Percentiles rank a stretch among this genome's conserved stretches.
Conservation (phyloP, 53 echinoderm and acorn worm genomes). For the Astropecten irregularis region DNA sequence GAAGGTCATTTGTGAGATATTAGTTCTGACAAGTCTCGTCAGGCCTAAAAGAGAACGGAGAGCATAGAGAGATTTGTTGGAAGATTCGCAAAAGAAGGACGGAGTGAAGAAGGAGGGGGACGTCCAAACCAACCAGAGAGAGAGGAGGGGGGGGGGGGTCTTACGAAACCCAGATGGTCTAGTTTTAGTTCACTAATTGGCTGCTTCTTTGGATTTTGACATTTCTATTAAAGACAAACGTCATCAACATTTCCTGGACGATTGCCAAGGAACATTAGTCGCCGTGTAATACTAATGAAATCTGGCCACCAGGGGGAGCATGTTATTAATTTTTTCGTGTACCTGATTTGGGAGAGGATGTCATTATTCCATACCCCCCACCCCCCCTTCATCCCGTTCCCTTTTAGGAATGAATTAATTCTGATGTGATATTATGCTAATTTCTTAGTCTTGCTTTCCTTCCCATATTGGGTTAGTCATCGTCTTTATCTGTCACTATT, state of each 20-base stretch:
- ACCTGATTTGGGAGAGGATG: background rate
- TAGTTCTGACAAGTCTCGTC: constrained; percentile 20
- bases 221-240: constrained; percentile 20
- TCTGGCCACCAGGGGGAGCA: background rate
- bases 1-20: constrained; percentile 37
- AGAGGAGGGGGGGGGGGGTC: too few species aligned
- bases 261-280: constrained; percentile 31
- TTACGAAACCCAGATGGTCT: constrained; percentile 1
- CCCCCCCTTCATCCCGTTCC: too few species aligned
- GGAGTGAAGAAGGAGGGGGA: background rate
- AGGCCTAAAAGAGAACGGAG: background rate
- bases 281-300: background rate
- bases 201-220: background rate
- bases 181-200: constrained; percentile 16
- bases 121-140: too few species aligned
- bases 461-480: too few species aligned
- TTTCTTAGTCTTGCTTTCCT: too few species aligned
- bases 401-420: too few species aligned
- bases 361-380: too few species aligned
- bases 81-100: background rate
- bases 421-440: too few species aligned
- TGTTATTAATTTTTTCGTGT: background rate
- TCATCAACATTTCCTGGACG: constrained; percentile 23
- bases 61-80: background rate
- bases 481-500: too few species aligned